phyloP scores from a whole-genome alignment of 2,888 invertebrate genomes.

The Synergus umbraculus region DNA sequence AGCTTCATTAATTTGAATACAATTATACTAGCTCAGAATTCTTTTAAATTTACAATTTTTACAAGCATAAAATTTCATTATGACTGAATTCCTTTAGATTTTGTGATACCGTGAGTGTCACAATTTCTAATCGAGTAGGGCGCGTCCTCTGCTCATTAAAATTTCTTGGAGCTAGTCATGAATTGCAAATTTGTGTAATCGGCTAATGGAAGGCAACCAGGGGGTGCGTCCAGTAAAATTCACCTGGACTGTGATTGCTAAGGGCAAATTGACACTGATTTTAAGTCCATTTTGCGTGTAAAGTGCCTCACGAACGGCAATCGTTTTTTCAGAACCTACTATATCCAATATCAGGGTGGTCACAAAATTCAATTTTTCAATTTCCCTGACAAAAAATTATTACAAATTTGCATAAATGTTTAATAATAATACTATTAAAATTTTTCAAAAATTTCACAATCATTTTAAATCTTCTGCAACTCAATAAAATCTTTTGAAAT shows the following conservation, averaged over 20 bases:
- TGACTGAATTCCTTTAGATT: neutral
- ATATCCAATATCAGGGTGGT: neutral
- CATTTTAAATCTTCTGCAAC: no score
- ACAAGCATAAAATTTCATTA: neutral
- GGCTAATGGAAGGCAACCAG: conserved; percentile 48
- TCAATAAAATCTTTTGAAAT: no score
- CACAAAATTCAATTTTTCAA: no score
- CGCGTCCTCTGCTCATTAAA: conserved; percentile 46
- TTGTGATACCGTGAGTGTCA: neutral
- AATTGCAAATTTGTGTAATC: conserved; percentile 55
- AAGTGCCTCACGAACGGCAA: neutral
- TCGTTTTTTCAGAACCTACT: neutral
- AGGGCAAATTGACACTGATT: neutral
- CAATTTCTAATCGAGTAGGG: neutral
- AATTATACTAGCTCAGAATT: no score
- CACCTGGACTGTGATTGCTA: neutral
- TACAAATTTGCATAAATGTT: no score
- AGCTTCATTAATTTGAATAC: no score
- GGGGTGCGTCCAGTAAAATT: conserved; percentile 15
- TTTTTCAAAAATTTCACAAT: no score
- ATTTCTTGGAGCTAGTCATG: conserved; percentile 50
- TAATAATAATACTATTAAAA: no score
- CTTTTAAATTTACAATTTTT: no score
- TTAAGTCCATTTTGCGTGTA: neutral
- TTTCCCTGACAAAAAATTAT: no score